Base-by-base conservation (phyloP, 2,888 invertebrate species). In the Pollenia angustigena region DNA sequence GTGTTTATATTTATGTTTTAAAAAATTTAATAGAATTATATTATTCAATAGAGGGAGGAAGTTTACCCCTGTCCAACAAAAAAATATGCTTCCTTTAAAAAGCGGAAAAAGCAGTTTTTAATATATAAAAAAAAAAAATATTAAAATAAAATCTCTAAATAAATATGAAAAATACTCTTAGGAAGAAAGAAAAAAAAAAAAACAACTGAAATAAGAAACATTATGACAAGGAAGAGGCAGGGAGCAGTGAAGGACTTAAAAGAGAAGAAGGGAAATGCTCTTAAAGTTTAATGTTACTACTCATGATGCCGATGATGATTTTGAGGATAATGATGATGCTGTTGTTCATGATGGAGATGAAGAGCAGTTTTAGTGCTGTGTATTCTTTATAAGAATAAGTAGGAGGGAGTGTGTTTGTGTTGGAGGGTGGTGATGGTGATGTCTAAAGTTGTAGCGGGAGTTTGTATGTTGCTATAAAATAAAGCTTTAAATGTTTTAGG, bases 211-310 rank as follows among this genome's bases (percentile, higher is more conserved):
- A 82, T 50, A 81, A 81, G 60, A 44, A 71, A 60, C 54, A 82
- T 76, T 76, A 76, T 46, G 54, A 69, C 11, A 76, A 72, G 23
- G 12, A 12, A 52, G 23, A 40, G 11, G 23, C 2, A 14, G 11
- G 58, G 10, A 42, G 7, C 52, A 23, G 12, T 23, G 23, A 32
- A 4, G 54, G 32, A 40, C 11, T 14, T n/a, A 10, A 44, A 11
- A 42, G 11, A 50, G 16, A 52, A 60, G 68, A 52, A 52, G 76
- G 62, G 69, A 82, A 76, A 82, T 62, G 76, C 69, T 71, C 4
- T 66, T 76, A 68, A 32, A 62, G 69, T 54, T 82, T 82, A 82
- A 82, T 71, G 82, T 69, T 82, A 72, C 72, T 69, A 75, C 58
- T 75, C 68, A 48, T 58, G 58, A 14, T 58, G 40, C 8, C 8